Evolutionary conservation across 2,113 vertebrate genomes (phyloP).

Genomic region (Butorides virescens): DNA sequence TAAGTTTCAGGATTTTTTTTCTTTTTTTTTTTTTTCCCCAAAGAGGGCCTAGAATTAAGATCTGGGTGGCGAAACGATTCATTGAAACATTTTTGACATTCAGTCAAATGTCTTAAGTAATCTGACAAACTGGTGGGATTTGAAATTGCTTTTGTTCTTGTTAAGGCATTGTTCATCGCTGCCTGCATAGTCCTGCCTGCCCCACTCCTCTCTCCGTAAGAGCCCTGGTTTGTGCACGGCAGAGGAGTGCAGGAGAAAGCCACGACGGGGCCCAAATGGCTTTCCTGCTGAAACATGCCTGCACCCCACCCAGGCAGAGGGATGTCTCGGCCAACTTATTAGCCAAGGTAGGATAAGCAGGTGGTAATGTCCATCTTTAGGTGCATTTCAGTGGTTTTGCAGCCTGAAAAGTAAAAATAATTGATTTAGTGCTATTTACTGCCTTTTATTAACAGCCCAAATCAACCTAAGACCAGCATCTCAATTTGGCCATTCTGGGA

Average conservation of each 20-base stretch:
- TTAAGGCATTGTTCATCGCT: conserved; percentile 32
- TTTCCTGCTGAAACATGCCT: conserved; percentile 34
- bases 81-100: conserved; percentile 42
- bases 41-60: background rate
- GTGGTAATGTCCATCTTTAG: background rate
- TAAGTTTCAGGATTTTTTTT: background rate
- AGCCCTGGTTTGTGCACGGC: background rate
- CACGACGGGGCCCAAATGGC: background rate
- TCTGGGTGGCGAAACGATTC: background rate
- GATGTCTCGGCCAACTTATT: background rate
- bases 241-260: background rate
- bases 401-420: background rate
- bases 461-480: background rate
- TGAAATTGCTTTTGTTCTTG: conserved; percentile 45
- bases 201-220: background rate
- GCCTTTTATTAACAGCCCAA: background rate
- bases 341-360: background rate
- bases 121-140: conserved; percentile 32
- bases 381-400: background rate
- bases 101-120: conserved; percentile 30
- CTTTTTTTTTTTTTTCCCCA: background rate
- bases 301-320: background rate
- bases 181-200: conserved; percentile 41
- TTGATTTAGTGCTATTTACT: background rate
- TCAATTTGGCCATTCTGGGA: background rate